Percentiles rank a stretch among this genome's conserved stretches.
Conservation (phyloP, 2,113 vertebrate genomes). For the Apodemus speciosus region DNA sequence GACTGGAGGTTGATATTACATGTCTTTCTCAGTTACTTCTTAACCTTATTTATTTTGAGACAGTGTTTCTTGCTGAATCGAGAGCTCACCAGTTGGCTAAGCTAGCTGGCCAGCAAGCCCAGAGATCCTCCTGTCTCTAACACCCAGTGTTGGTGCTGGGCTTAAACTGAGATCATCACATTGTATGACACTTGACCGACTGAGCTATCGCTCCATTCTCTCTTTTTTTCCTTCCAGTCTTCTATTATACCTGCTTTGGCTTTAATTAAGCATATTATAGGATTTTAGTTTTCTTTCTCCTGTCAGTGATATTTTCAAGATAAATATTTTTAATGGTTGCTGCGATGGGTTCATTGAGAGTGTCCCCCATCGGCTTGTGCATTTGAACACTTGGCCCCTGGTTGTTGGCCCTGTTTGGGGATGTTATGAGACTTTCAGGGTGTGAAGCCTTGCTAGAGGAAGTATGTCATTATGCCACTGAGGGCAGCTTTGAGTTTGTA, state of each 20-base stretch:
- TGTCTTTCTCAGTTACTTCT: not conserved
- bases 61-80: not conserved
- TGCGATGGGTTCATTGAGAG: not conserved
- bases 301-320: not conserved
- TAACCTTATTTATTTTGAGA: not conserved
- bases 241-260: not conserved
- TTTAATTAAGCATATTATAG: not conserved
- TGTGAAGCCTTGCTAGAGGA: not conserved
- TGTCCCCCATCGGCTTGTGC: too few species aligned
- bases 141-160: not conserved
- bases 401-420: not conserved
- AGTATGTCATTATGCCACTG: not conserved
- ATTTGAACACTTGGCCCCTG: not conserved
- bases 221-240: not conserved
- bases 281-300: not conserved
- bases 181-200: not conserved
- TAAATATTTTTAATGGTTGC: not conserved
- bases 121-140: not conserved
- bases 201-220: not conserved
- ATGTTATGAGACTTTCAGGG: not conserved
- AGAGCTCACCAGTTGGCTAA: not conserved
- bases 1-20: not conserved
- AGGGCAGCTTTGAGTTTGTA: not conserved
- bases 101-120: not conserved
- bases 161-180: not conserved